Evolutionary conservation across 2,113 vertebrate species (phyloP).

Genomic region (Falco punctatus): DNA sequence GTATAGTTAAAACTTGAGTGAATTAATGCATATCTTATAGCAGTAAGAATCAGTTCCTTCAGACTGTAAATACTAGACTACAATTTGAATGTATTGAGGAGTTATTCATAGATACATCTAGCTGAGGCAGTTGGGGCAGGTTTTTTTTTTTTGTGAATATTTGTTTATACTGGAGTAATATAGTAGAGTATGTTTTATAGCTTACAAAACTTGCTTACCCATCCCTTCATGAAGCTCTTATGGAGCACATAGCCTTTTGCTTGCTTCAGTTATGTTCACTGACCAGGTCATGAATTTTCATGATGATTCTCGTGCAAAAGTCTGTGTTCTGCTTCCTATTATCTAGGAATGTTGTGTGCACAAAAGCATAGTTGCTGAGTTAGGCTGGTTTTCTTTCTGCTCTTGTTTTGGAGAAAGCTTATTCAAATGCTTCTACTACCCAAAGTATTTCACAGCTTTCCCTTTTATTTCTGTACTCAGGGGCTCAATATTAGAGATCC

Average conservation of each 20-base stretch:
- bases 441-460: background rate
- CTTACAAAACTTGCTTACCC: background rate
- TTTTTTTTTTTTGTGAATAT: background rate
- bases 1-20: background rate
- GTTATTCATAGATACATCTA: background rate
- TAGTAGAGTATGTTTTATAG: background rate
- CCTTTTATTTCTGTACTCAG: background rate
- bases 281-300: slow-evolving; percentile 7
- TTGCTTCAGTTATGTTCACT: background rate
- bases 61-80: background rate
- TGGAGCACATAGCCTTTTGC: background rate
- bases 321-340: background rate
- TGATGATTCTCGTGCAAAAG: background rate
- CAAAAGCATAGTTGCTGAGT: background rate
- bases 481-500: background rate
- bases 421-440: background rate
- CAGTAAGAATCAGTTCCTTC: background rate
- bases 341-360: background rate
- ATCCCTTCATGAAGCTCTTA: background rate
- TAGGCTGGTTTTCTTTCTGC: background rate
- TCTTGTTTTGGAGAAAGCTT: background rate
- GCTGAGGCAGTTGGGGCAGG: background rate
- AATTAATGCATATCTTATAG: background rate
- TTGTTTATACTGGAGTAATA: background rate
- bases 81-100: background rate